Base-by-base conservation (phyloP, 2,888 invertebrate species). In the Aradus depressus region DNA sequence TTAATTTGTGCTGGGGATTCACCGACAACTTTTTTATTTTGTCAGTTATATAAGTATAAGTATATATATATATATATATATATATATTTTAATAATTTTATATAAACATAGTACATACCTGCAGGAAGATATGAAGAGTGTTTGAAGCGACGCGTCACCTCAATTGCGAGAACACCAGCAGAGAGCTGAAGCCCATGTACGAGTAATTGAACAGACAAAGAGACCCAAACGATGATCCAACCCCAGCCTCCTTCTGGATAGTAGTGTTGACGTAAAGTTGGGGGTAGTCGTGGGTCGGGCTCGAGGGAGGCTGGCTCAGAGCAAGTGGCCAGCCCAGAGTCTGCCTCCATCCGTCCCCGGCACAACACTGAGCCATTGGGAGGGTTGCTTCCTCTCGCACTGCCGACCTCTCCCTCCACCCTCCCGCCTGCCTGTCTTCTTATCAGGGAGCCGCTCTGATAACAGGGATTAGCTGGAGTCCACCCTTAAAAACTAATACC, bases 181-280 rank as follows among this genome's bases (percentile, higher is more conserved):
- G 74, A 71, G 34, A 79, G 75, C 58, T 86, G 82, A 59, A 85
- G 69, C 1, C 88, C 88, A 62, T 84, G 81, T 18, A 81, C 77
- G 28, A 89, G 68, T 26, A 84, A 70, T 66, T 88, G 84, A 31
- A 80, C 83, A 21, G 83, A 67, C 19, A 84, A 75, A 16, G 81
- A 83, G 22, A 80, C 82, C 16, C 75, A 71, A 2, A 85, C 74
- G 45, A 88, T 79, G 47, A 84, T 76, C 85, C 86, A 89, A 4
- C 88, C 89, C 87, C 87, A 88, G 0, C 86, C 87, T 5, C 86
- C 86, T 68, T 88, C 88, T 26, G 87, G 87, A 68, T 87, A 88
- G 69, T 87, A 87, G 64, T 88, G 84, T 62, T 85, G 81, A 59
- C 81, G 66, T 54, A 74, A 67, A 44, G 73, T 73, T 2, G 26